Evolutionary conservation across 2,797 vertebrate genomes (phyloP).

Genomic region (Trichosurus vulpecula): DNA sequence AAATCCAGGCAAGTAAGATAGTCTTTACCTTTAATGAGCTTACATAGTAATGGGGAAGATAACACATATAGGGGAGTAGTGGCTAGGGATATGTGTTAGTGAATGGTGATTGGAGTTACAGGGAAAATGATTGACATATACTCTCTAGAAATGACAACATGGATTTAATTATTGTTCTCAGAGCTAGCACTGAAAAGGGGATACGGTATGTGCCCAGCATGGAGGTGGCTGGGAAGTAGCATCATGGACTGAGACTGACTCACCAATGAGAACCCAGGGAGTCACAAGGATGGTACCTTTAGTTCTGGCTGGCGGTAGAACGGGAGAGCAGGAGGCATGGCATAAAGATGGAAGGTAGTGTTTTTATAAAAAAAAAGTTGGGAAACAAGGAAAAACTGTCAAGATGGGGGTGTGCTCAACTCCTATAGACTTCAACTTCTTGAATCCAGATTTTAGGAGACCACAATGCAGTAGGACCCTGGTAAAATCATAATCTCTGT

Average conservation of each 20-base stretch:
- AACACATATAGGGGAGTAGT: no score
- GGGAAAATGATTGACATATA: background rate
- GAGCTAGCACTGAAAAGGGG: background rate
- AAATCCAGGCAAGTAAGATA: no score
- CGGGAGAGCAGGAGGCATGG: background rate
- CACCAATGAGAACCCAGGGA: background rate
- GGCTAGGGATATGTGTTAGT: no score
- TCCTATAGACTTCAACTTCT: background rate
- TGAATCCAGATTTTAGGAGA: conserved; percentile 26
- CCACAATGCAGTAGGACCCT: background rate
- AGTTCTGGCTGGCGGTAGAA: background rate
- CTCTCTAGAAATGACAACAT: background rate
- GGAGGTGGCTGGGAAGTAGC: background rate
- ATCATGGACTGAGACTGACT: background rate
- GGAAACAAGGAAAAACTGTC: background rate
- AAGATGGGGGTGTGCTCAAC: background rate
- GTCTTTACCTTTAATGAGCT: no score
- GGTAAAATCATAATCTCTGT: background rate
- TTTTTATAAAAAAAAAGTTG: conserved; percentile 36
- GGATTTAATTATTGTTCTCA: background rate
- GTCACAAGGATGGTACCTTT: background rate
- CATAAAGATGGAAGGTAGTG: conserved; percentile 15
- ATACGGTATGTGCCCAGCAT: background rate
- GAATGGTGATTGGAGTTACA: no score
- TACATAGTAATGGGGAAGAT: no score